Evolutionary conservation across 2,797 vertebrate species (phyloP).

Genomic region (Distichodus sexfasciatus): DNA sequence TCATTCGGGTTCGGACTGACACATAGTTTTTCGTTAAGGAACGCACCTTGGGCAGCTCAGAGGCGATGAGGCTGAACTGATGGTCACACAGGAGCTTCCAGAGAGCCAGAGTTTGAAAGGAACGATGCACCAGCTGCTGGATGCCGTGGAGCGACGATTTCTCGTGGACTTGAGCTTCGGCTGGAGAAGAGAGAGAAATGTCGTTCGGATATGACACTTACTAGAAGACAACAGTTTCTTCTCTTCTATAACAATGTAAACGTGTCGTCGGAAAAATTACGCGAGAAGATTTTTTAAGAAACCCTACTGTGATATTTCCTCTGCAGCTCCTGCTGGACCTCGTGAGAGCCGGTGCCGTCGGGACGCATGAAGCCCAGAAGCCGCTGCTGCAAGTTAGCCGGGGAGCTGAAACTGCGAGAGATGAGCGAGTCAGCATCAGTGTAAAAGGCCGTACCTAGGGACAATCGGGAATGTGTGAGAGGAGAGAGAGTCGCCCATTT

Average conservation of each 20-base stretch:
- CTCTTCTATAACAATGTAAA: too few species aligned
- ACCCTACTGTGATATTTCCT: conserved; percentile 91
- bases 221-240: too few species aligned
- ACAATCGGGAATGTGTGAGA: conserved; percentile 22
- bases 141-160: conserved; percentile 92
- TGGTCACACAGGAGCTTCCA: conserved; percentile 97
- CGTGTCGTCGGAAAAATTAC: too few species aligned
- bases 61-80: conserved; percentile 88
- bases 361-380: conserved; percentile 89
- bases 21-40: too few species aligned
- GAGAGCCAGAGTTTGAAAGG: conserved; percentile 88
- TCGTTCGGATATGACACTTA: too few species aligned
- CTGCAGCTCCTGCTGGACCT: conserved; percentile 95
- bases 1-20: too few species aligned
- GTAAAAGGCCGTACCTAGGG: not conserved
- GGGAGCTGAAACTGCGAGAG: conserved; percentile 72
- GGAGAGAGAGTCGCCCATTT: conserved; percentile 37
- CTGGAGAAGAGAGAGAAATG: conserved; percentile 57
- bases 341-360: conserved; percentile 88
- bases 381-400: conserved; percentile 90
- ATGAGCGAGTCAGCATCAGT: not conserved
- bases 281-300: too few species aligned
- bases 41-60: conserved; percentile 92
- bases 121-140: conserved; percentile 90
- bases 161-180: conserved; percentile 91